A percentile compares a stretch with the other conserved stretches of the same genome.
Conservation (phyloP, 2,797 vertebrate species). For the Mastacembelus armatus region DNA sequence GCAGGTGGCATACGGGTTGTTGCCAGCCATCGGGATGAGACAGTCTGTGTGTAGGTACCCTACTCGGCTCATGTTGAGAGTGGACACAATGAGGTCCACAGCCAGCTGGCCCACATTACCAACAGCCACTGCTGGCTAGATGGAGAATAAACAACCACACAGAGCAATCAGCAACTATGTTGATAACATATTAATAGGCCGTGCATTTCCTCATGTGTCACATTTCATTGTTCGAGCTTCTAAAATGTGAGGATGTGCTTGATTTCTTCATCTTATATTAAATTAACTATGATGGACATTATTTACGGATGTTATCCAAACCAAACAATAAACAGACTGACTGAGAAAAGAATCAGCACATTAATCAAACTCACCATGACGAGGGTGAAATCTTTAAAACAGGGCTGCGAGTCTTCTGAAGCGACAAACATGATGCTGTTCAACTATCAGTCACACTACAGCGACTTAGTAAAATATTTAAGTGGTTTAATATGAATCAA, state of each 20-base stretch:
- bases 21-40: slow-evolving; percentile 94
- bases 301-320: not conserved
- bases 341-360: not conserved
- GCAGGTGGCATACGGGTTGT: slow-evolving; percentile 90
- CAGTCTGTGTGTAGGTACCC: slow-evolving; percentile 95
- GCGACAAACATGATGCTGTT: slow-evolving; percentile 89
- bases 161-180: too few species aligned
- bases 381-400: slow-evolving; percentile 81
- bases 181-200: too few species aligned
- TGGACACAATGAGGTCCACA: slow-evolving; percentile 92
- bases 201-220: not conserved
- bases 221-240: not conserved
- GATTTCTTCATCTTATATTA: not conserved
- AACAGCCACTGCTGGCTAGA: slow-evolving; percentile 93
- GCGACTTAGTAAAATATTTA: fast-evolving
- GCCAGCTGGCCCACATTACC: slow-evolving; percentile 96
- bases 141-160: not conserved
- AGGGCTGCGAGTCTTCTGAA: slow-evolving; percentile 54
- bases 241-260: not conserved
- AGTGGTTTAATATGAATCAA: not conserved
- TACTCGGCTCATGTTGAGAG: slow-evolving; percentile 87
- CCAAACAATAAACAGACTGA: not conserved
- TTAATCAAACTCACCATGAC: slow-evolving; percentile 79
- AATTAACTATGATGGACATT: too few species aligned
- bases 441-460: not conserved